Evolutionary conservation across 2,888 invertebrate species (phyloP).

Genomic region (Clepsis dumicolana): DNA sequence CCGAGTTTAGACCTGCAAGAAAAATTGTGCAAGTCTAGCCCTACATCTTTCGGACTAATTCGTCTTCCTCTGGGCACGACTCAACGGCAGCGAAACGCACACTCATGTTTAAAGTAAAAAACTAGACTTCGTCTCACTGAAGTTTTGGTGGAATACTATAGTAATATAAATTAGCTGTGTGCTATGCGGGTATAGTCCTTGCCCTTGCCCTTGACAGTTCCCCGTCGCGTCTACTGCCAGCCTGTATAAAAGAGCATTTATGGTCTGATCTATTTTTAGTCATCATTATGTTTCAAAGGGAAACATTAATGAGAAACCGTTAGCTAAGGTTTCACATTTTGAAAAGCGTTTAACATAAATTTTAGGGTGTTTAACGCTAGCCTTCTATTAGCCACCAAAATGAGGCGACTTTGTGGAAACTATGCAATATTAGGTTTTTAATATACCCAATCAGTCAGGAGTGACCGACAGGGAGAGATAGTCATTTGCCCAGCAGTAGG

Average conservation of each 20-base stretch:
- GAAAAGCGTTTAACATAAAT: background rate
- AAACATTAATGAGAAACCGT: background rate
- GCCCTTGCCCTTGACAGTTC: constrained; percentile 29
- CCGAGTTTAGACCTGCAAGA: too few relatives aligned
- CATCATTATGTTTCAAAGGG: constrained; percentile 2
- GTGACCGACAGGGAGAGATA: too few relatives aligned
- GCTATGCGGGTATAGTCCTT: constrained; percentile 4
- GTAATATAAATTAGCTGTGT: background rate
- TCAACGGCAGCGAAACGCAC: too few relatives aligned
- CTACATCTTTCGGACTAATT: too few relatives aligned
- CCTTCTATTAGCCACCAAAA: background rate
- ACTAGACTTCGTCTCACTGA: background rate
- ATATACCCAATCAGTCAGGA: too few relatives aligned
- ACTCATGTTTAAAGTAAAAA: too few relatives aligned
- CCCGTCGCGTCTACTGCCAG: constrained; percentile 26
- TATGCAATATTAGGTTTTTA: too few relatives aligned
- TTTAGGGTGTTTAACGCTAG: background rate
- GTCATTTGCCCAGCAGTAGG: too few relatives aligned
- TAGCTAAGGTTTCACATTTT: background rate
- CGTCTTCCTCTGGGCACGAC: too few relatives aligned
- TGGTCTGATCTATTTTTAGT: constrained; percentile 24
- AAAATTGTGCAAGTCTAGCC: too few relatives aligned
- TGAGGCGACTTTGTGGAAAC: background rate
- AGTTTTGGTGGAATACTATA: background rate
- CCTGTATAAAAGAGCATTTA: constrained; percentile 18